phyloP scores from a whole-genome alignment of 2,888 invertebrate genomes.

The Nemotelus pantherinus region DNA sequence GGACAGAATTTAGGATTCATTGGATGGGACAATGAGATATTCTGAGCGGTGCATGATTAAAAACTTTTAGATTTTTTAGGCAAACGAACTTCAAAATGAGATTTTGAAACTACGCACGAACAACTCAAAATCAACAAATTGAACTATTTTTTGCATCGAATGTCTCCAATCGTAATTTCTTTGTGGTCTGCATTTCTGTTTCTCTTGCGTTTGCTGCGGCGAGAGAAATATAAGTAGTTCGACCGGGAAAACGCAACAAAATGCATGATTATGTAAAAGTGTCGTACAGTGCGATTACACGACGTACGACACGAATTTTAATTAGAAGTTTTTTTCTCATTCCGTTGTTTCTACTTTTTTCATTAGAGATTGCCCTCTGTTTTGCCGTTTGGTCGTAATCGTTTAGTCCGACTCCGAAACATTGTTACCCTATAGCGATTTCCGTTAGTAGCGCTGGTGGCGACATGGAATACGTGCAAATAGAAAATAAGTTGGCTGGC shows the following conservation, averaged over 20 bases:
- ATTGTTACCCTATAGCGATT: not conserved
- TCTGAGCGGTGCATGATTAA: too few species aligned
- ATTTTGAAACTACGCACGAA: too few species aligned
- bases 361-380: not conserved
- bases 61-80: too few species aligned
- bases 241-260: constrained; percentile 17
- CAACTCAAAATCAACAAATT: too few species aligned
- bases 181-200: not conserved
- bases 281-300: constrained; percentile 35
- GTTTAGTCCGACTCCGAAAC: not conserved
- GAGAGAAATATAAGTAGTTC: not conserved
- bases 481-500: not conserved
- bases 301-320: constrained; percentile 38
- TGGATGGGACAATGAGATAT: too few species aligned
- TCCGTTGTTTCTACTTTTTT: constrained; percentile 2
- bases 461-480: too few species aligned
- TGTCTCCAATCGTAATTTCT: not conserved
- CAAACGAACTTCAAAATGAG: too few species aligned
- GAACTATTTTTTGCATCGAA: too few species aligned
- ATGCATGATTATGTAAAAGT: constrained; percentile 26
- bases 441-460: not conserved
- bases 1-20: too few species aligned
- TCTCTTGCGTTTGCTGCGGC: not conserved
- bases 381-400: not conserved
- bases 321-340: constrained; percentile 33